Evolutionary conservation across 2,113 vertebrate genomes (phyloP), one percentile per base, ranked within the genome.

Genomic region (Bubo blakistoni): DNA sequence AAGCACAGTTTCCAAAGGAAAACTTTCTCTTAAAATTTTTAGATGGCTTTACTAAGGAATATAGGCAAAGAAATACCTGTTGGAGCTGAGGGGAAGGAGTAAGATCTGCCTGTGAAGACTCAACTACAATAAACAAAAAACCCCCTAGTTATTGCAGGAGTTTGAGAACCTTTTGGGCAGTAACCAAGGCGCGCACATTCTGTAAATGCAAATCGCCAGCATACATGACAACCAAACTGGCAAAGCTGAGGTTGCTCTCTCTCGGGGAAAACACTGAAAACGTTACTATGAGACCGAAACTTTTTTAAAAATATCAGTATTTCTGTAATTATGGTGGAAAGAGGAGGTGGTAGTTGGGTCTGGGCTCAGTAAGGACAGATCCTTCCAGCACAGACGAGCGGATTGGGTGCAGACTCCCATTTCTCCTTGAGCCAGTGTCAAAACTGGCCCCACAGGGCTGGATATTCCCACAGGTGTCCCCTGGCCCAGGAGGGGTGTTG

Each of bases 271-370:
- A 69, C 19, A 9, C 11, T 30, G 44, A 46, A 67, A 71, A 76
- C 18, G 30, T 67, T 71, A 21, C 47, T 52, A 36, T 5, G 5
- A 66, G 10, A 32, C 21, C 25, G 30, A 82, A 71, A 58, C 15
- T 21, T 65, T 38, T 47, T 20, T 21, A 8, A 59, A 54, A 62
- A 89, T 40, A 34, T 8, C 20, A 30, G 0, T 46, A 42, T 66
- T 49, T 88, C 57, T 81, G 24, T 66, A 58, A 51, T 81, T 46
- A 11, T 30, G 52, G 30, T 52, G 9, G 27, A 52, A 91, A 78
- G 25, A 51, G 4, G 21, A 88, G 57, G 38, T 2, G 0, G 13
- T 5, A 4, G 3, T 72, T 91, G 1, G 0, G 11, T 46, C 51
- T 4, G 5, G 42, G 24, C 30, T 81, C 57, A 46, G 17, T 70